Base-by-base conservation (phyloP, 2,797 vertebrate species). In the Morelia viridis region DNA sequence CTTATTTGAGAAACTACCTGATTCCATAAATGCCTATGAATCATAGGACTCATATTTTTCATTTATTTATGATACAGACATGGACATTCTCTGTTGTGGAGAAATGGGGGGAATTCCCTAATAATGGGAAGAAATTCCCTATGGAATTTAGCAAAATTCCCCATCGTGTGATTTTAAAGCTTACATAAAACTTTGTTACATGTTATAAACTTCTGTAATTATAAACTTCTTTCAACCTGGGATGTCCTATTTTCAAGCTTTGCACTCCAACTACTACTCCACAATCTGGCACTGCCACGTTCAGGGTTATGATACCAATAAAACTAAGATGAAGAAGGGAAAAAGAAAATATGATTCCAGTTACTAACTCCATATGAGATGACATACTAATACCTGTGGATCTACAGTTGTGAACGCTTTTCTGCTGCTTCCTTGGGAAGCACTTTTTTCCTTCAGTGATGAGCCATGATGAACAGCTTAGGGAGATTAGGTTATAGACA, bases 371-470 rank as follows among this genome's bases (percentile, higher is more conserved):
- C n/a, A 53, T 94, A 92, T 94, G 88, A 94, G 91, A 50, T 56
- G 92, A 86, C 61, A 92, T 53, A 53, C 90, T 41, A 92, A 93
- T 91, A n/a, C 56, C 50, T 92, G 41, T 26, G 24, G 3, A 31
- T 95, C 93, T 94, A 84, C 58, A 92, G 87, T 89, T 24, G 46
- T 35, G 41, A 68, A 56, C 5, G 5, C 87, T 58, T 28, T 91
- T 89, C 92, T 93, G 24, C 35, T 95, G 28, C 64, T 92, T 95
- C 35, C 71, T 95, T 89, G 4, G 60, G 35, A 24, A 8, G 68
- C 26, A 84, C 13, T 93, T 95, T 92, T 92, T 92, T 95, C 57
- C 53, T 89, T 71, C 91, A 92, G 62, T 90, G 53, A 94, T 92
- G 88, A 95, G 46, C 24, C 84, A 84, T 60, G 50, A 91, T 62